A percentile compares a stretch with the other conserved stretches of the same genome.
These are phyloP conservation scores for Nibea albiflora DNA, from an alignment of 2,113 vertebrate species.

Conservation along the genomic window DNA sequence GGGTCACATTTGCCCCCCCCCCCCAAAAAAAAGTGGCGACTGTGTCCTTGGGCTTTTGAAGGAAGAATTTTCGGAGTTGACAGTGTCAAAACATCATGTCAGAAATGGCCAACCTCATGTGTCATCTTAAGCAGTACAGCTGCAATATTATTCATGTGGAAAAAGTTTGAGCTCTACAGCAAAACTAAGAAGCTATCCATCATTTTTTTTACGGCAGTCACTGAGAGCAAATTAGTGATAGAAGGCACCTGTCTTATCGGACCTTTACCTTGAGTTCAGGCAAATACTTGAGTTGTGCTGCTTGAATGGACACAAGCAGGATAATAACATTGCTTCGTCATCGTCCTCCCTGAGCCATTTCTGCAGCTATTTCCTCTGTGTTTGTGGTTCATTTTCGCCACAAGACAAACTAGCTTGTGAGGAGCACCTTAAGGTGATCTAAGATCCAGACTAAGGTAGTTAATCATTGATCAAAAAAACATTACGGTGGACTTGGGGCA, in stretches of 20 bases:
- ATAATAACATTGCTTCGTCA: slow-evolving; percentile 66
- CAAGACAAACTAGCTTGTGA: slow-evolving; percentile 55
- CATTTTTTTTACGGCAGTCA: slow-evolving; percentile 40
- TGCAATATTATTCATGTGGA: slow-evolving; percentile 63
- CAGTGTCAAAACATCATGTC: slow-evolving; percentile 77
- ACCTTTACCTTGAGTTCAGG: slow-evolving; percentile 49
- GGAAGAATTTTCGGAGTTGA: slow-evolving; percentile 74
- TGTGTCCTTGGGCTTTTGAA: slow-evolving; percentile 67
- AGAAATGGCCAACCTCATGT: slow-evolving; percentile 66
- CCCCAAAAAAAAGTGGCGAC: slow-evolving; percentile 73
- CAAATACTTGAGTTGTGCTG: slow-evolving; percentile 48
- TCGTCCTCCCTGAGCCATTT: slow-evolving; percentile 65
- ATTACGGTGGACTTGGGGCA: slow-evolving; percentile 72
- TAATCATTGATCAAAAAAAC: slow-evolving; percentile 81
- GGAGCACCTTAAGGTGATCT: slow-evolving; percentile 71
- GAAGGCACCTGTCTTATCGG: slow-evolving; percentile 42
- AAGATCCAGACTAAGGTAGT: slow-evolving; percentile 71
- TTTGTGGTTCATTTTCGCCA: slow-evolving; percentile 63
- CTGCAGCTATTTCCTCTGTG: slow-evolving; percentile 58
- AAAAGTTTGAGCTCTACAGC: slow-evolving; percentile 52
- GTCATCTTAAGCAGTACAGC: slow-evolving; percentile 74
- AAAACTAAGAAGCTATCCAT: slow-evolving; percentile 48
- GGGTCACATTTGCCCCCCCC: slow-evolving; percentile 69
- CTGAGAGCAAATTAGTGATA: slow-evolving; percentile 62
- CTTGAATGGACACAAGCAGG: slow-evolving; percentile 57